These are phyloP conservation scores for Salmo trutta DNA, from an alignment of 2,797 vertebrate genomes.

Conservation along the genomic window DNA sequence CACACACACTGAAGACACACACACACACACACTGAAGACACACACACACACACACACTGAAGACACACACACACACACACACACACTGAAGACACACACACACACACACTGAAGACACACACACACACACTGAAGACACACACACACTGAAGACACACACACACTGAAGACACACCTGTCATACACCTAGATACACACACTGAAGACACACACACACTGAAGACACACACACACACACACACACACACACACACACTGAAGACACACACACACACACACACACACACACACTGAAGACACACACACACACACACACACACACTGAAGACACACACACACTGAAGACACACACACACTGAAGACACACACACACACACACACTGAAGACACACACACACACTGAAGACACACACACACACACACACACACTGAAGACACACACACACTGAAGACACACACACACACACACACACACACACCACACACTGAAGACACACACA, in stretches of 20 bases:
- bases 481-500: not conserved
- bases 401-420: no score
- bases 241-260: no score
- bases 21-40: no score
- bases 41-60: no score
- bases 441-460: no score
- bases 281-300: conserved; percentile 61
- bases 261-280: conserved; percentile 74
- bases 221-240: no score
- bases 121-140: conserved; percentile 59
- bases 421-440: no score
- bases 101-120: no score
- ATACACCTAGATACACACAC: conserved; percentile 49
- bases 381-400: not conserved
- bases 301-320: conserved; percentile 74
- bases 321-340: no score
- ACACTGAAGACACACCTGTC: conserved; percentile 37
- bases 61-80: no score
- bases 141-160: conserved; percentile 66
- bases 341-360: conserved; percentile 83
- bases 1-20: no score
- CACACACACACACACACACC: conserved; percentile 64
- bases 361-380: conserved; percentile 2
- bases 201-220: conserved; percentile 27
- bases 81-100: no score